These are phyloP conservation scores for Ageneiosus marmoratus DNA, from an alignment of 2,113 vertebrate species.

Conservation along the genomic window DNA sequence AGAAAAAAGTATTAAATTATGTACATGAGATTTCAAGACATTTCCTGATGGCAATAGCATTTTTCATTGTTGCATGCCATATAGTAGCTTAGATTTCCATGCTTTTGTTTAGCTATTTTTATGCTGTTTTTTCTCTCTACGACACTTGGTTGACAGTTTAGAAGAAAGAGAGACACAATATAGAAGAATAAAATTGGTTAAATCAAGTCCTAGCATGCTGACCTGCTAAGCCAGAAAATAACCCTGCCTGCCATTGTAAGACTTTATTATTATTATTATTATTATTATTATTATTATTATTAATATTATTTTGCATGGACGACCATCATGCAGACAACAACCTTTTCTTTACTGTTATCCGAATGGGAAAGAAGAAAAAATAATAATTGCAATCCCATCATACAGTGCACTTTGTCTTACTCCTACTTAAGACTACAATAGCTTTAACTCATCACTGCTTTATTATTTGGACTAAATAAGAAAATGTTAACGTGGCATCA, in stretches of 20 bases:
- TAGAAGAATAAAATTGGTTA: conserved; percentile 45
- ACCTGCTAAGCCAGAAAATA: conserved; percentile 43
- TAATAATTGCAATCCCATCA: conserved; percentile 27
- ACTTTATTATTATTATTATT: not conserved
- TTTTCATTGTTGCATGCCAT: conserved; percentile 57
- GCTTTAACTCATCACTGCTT: not conserved
- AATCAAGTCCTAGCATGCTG: conserved; percentile 52
- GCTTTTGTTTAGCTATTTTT: conserved; percentile 47
- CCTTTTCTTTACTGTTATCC: conserved; percentile 43
- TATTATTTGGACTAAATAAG: not conserved
- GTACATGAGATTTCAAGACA: conserved; percentile 61
- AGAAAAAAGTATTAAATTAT: conserved; percentile 60
- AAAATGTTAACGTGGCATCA: not conserved
- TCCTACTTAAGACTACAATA: not conserved
- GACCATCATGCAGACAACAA: conserved; percentile 49
- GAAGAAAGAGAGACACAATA: conserved; percentile 42
- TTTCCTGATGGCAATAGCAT: conserved; percentile 54
- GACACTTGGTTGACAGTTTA: conserved; percentile 16
- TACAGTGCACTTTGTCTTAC: not conserved
- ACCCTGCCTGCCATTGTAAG: conserved; percentile 16
- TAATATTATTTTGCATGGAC: conserved; percentile 38
- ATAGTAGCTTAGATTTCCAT: conserved; percentile 52
- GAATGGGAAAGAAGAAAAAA: conserved; percentile 35
- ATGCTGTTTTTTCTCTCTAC: not conserved
- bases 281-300: conserved; percentile 11